Evolutionary conservation across 64 coral and sea anemone species (phyloP).

Genomic region (Montipora capricornis): DNA sequence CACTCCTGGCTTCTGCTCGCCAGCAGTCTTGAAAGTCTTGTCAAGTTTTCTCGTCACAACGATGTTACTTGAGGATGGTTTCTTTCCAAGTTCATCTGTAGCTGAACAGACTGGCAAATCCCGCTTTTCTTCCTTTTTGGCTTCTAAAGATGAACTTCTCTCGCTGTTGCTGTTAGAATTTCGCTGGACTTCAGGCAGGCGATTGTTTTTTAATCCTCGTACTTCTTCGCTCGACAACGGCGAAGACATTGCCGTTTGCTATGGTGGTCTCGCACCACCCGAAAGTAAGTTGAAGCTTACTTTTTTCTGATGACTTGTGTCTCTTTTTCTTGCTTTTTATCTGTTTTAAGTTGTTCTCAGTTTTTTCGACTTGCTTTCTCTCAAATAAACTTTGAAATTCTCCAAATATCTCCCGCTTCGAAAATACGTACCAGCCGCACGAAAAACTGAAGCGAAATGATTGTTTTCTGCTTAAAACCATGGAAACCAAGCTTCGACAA

Average conservation of each 20-base stretch:
- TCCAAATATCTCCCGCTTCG: background rate
- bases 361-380: background rate
- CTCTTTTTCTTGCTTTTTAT: background rate
- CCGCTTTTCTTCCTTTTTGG: background rate
- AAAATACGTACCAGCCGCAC: constrained; percentile 1
- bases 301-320: background rate
- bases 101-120: background rate
- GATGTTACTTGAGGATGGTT: background rate
- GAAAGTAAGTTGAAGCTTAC: background rate
- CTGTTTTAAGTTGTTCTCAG: background rate
- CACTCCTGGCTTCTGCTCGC: background rate
- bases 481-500: background rate
- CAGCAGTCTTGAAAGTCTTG: too few relatives aligned
- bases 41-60: too few relatives aligned
- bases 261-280: background rate
- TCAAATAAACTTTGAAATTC: background rate
- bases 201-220: background rate
- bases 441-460: constrained; percentile 40
- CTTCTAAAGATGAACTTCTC: constrained; percentile 10
- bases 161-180: background rate
- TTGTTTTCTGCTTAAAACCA: background rate
- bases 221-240: background rate
- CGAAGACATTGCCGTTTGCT: constrained; percentile 3
- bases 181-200: background rate
- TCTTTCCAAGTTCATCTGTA: background rate